Base-by-base conservation (phyloP, 2,888 invertebrate species). In the Pseudococcus jackbeardsleyi region DNA sequence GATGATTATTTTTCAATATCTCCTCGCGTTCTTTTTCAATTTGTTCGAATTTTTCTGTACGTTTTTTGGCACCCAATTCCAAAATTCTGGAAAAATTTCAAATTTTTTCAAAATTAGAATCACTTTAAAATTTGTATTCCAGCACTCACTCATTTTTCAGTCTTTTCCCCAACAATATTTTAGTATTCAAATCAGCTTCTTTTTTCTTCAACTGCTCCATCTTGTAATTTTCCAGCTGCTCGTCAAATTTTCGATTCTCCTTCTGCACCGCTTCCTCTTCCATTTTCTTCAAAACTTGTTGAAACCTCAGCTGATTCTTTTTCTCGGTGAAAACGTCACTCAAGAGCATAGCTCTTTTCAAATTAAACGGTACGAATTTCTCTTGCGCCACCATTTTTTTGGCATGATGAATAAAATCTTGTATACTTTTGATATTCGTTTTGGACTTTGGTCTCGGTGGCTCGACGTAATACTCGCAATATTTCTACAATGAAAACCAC, bases 301-400 rank as follows among this genome's bases (percentile, higher is more conserved):
- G 79, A 46, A 82, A 82, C 11, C 17, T 42, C 3, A 82, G 12
- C 19, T 82, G 79, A 19, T 82, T 82, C 33, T n/a, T 46, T 82
- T 82, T 82, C 46, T 82, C 79, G 46, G 79, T 82, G 26, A 82
- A 82, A 4, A 82, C 79, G 46, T 82, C 79, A 19, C 79, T 82
- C 46, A 82, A 19, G 0, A 82, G 7, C 33, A 42, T 42, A 11
- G 79, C 79, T 19, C 46, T 42, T 46, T 82, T 82, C 5, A 82
- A n/a, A 46, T 46, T 82, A 46, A 46, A 19, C 46, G 79, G 79
- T 46, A 82, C 12, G 46, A 82, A 46, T 46, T 82, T 82, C 46
- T 82, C 79, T 82, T 46, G 8, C 3, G 19, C 46, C 39, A 82
- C 79, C 26, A 46, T 19, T 19, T 82, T 82, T 82, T 82, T 82